Base-by-base conservation (phyloP, 2,888 invertebrate genomes). In the Drosophila koepferae region DNA sequence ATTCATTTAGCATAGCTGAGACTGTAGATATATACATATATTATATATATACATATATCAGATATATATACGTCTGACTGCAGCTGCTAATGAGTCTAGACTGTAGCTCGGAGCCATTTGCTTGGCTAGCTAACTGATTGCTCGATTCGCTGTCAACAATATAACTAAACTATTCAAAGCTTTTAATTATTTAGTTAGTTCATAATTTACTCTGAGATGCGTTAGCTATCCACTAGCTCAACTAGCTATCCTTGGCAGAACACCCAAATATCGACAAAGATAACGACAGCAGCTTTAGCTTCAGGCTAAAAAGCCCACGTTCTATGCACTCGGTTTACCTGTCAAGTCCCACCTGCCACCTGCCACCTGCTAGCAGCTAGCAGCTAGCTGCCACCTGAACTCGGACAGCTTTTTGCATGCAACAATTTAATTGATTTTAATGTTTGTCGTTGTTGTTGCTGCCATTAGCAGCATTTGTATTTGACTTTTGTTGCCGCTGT, bases 351-450 rank as follows among this genome's bases (percentile, higher is more conserved):
- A 56, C 55, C 41, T 31, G 53, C 56, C 14, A 38, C 14, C 38
- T 36, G 36, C 36, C 2, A 34, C 2, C 34, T 34, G 34, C 34
- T 3, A 34, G 10, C 36, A 12, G 36, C 12, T 10, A 12, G 12
- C 36, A 12, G 36, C 31, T 18, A 23, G 46, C 51, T 18, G 34
- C 40, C 55, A 10, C 9, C 31, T 63, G 67, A 36, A 34, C 46
- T 23, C 51, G 59, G 73, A 65, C 71, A 60, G 68, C 71, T 48
- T 51, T 75, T 72, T 9, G 73, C 86, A 73, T 82, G 82, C 88
- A 85, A 76, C 71, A 67, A 71, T 86, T 76, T 88, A 82, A 82
- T 82, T 88, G 86, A 82, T 86, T 82, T 82, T 61, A 81, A 80
- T 77, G 72, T 61, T 53, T 62, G 54, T 16, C 51, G 48, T 66